Conservation (phyloP, 2,888 invertebrate genomes). For the Cyaniris semiargus region DNA sequence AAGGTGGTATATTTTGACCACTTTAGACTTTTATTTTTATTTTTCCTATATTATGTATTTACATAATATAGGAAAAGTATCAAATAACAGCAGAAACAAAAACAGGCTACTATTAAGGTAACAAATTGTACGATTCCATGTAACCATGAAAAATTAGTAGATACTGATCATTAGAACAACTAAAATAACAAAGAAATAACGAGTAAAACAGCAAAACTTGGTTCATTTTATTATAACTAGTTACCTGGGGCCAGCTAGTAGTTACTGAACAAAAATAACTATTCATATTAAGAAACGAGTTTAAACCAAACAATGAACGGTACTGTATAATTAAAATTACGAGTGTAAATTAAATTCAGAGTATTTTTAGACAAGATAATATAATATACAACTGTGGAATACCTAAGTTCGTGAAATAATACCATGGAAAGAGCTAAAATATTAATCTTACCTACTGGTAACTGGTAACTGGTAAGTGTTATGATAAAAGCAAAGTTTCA, state of each 20-base stretch:
- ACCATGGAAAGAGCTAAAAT: not conserved
- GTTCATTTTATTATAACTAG: slow-evolving; percentile 3
- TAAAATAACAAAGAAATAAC: slow-evolving; percentile 1
- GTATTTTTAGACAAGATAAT: slow-evolving; percentile 3
- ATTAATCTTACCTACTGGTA: not conserved
- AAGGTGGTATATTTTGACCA: too few relatives aligned
- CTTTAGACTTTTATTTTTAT: too few relatives aligned
- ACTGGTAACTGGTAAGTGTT: too few relatives aligned
- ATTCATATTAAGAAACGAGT: not conserved
- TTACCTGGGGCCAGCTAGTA: not conserved
- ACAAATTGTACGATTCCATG: too few relatives aligned
- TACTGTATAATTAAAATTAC: slow-evolving; percentile 9
- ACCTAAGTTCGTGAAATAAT: not conserved
- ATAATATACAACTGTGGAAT: not conserved
- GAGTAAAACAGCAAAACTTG: not conserved
- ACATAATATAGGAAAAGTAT: too few relatives aligned
- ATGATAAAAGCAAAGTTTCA: too few relatives aligned
- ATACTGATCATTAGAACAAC: not conserved
- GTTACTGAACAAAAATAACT: not conserved
- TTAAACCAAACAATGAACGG: not conserved
- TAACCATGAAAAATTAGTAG: not conserved
- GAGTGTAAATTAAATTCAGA: not conserved
- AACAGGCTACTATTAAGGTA: too few relatives aligned
- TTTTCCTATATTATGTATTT: too few relatives aligned
- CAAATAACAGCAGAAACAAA: too few relatives aligned